phyloP scores from a whole-genome alignment of 2,888 invertebrate species.

The Noctua janthe region DNA sequence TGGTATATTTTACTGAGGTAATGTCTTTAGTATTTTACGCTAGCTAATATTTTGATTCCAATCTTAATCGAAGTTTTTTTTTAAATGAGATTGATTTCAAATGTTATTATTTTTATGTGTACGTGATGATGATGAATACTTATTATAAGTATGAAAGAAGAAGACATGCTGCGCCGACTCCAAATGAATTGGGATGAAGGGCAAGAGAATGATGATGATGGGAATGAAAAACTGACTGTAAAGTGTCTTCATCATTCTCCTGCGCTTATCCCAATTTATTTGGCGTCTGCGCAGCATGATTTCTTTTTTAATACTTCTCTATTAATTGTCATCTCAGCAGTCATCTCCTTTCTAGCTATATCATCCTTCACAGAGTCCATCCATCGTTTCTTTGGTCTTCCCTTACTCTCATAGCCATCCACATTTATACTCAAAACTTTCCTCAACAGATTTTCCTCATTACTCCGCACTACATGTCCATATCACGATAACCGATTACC shows the following conservation, averaged over 20 bases:
- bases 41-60: neutral
- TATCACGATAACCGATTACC: neutral
- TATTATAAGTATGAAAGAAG: neutral
- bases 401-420: neutral
- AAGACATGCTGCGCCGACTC: no score
- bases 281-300: no score
- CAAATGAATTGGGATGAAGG: no score
- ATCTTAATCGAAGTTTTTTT: neutral
- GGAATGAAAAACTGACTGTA: neutral
- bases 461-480: neutral
- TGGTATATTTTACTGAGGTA: slow-evolving; percentile 6
- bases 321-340: no score
- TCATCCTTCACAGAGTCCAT: no score
- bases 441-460: neutral
- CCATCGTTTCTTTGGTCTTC: no score
- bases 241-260: neutral
- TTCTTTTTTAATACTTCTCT: no score
- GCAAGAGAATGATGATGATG: no score
- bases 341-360: no score
- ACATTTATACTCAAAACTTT: neutral
- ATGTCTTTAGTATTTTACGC: neutral
- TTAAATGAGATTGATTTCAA: neutral
- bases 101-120: neutral
- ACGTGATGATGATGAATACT: neutral
- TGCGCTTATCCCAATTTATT: no score